Evolutionary conservation across 2,797 vertebrate species (phyloP).

Genomic region (Mus spretus): DNA sequence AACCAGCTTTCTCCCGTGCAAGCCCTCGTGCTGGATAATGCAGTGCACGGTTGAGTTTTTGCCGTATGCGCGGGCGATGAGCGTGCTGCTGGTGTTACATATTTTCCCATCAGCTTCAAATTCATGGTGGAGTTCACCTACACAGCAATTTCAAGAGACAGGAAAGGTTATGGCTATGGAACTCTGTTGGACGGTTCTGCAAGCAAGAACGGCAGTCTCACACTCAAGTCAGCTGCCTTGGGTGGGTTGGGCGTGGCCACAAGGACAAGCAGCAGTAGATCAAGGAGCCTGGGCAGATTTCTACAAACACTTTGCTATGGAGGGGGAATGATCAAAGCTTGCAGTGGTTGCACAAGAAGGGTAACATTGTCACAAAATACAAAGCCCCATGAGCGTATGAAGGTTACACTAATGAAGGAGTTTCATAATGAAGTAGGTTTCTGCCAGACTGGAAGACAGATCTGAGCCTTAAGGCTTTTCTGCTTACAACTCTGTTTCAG

Average conservation of each 20-base stretch:
- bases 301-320: neutral
- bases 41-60: slow-evolving; percentile 78
- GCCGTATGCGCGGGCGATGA: slow-evolving; percentile 65
- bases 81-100: slow-evolving; percentile 84
- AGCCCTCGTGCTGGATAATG: slow-evolving; percentile 82
- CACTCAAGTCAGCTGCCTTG: neutral
- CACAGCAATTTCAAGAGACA: neutral
- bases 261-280: neutral
- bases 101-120: slow-evolving; percentile 82
- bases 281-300: neutral
- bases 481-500: neutral
- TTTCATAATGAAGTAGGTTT: neutral
- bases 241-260: neutral
- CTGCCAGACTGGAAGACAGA: neutral
- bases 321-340: neutral
- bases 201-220: neutral
- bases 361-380: neutral
- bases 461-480: neutral
- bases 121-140: slow-evolving; percentile 85
- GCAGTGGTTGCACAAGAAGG: neutral
- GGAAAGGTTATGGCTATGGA: neutral
- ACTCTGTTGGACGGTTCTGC: rapidly evolving
- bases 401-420: neutral
- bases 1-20: slow-evolving; percentile 67
- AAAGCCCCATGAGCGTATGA: neutral